A percentile compares a stretch with the other conserved stretches of the same genome.
Conservation (phyloP, 2,797 vertebrate species). For the Hydrocynus forskahlii region DNA sequence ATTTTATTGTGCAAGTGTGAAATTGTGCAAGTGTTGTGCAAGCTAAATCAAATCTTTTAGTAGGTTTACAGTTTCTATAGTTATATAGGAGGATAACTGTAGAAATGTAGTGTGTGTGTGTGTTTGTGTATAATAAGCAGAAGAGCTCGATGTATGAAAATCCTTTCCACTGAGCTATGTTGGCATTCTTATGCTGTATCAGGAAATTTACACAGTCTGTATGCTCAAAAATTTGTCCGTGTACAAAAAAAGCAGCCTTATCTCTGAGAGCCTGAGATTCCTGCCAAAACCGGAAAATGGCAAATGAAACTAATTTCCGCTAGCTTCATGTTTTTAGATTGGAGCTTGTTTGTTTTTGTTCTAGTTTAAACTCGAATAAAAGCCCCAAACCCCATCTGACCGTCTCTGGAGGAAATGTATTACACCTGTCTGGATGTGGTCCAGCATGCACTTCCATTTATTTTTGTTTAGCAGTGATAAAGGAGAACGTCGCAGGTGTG, state of each 20-base stretch:
- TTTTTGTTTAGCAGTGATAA: background rate
- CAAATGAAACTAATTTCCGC: slow-evolving; percentile 20
- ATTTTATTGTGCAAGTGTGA: too few species aligned
- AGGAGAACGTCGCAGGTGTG: background rate
- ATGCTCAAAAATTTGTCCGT: background rate
- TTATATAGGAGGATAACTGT: too few species aligned
- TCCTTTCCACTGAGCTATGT: background rate
- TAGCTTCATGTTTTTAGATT: slow-evolving; percentile 4
- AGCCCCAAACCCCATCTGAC: background rate
- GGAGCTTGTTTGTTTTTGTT: slow-evolving; percentile 1
- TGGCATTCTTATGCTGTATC: background rate
- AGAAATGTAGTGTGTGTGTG: too few species aligned
- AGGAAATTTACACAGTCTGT: background rate
- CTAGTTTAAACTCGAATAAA: slow-evolving; percentile 4
- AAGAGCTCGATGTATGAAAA: too few species aligned
- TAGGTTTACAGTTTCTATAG: too few species aligned
- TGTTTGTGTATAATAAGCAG: too few species aligned
- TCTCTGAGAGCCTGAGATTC: background rate
- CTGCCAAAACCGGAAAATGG: slow-evolving; percentile 2
- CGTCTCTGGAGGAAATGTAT: slow-evolving; percentile 2
- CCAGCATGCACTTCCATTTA: background rate
- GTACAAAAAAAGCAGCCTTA: background rate
- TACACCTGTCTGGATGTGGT: background rate
- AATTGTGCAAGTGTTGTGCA: too few species aligned
- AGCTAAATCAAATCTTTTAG: too few species aligned